Percentiles rank a stretch among this genome's conserved stretches.
Evolutionary conservation across 37 sponge, comb jelly and placozoan genomes (phyloP).

Genomic region (Chondrilla cf. caribensis): DNA sequence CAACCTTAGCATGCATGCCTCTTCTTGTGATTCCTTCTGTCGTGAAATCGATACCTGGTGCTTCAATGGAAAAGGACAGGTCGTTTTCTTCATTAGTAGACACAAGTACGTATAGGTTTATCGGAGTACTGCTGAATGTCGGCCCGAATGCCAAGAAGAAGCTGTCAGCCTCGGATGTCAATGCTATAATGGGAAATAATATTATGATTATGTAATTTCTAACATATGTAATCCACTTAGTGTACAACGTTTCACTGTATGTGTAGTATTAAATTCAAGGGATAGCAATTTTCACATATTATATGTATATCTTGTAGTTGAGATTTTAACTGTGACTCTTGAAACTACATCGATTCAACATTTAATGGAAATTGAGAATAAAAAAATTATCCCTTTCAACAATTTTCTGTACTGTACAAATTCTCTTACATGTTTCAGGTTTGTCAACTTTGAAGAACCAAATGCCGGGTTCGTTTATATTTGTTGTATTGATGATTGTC

Average conservation of each 20-base stretch:
- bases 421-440: background rate
- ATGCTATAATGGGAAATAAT: background rate
- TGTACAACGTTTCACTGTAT: no score
- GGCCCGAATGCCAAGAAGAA: constrained; percentile 6
- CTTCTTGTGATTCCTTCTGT: background rate
- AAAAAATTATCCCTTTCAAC: background rate
- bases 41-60: background rate
- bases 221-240: no score
- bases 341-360: background rate
- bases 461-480: constrained; percentile 37
- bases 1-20: background rate
- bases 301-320: no score
- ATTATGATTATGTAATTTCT: no score
- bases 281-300: no score
- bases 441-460: constrained; percentile 36
- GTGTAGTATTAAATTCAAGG: no score
- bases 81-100: background rate
- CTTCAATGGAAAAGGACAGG: background rate
- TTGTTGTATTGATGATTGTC: constrained; percentile 8
- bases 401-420: background rate
- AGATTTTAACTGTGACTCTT: no score
- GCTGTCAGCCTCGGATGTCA: background rate
- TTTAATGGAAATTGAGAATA: background rate
- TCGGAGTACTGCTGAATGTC: no score
- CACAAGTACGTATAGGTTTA: background rate